Evolutionary conservation across 2,797 vertebrate genomes (phyloP).

Genomic region (Pseudopleuronectes americanus): DNA sequence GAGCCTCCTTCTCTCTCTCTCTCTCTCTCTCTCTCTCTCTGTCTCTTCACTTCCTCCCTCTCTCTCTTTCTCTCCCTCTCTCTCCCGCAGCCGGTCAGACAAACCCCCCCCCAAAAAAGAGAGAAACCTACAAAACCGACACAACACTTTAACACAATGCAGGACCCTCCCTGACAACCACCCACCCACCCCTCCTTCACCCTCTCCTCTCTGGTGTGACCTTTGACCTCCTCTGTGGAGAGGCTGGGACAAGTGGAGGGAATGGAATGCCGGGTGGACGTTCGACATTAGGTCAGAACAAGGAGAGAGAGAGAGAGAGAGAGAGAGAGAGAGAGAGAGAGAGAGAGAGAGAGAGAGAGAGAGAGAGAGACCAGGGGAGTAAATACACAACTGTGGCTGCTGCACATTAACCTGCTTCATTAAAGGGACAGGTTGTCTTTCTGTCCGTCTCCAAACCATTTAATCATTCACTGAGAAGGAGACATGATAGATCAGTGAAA

Average conservation of each 20-base stretch:
- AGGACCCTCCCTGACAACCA: conserved; percentile 10
- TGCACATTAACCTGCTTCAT: conserved; percentile 15
- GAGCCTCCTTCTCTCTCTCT: conserved; percentile 12
- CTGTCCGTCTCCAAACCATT: too few relatives aligned
- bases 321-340: conserved; percentile 3
- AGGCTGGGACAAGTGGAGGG: conserved; percentile 51
- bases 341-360: neutral
- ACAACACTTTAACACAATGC: conserved; percentile 2
- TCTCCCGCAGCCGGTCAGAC: neutral
- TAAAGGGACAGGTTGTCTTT: neutral
- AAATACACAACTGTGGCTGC: conserved; percentile 47
- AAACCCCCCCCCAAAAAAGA: neutral
- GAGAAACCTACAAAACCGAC: conserved; percentile 2
- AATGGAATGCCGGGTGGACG: conserved; percentile 61
- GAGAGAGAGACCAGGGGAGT: conserved; percentile 5
- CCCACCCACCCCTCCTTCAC: conserved; percentile 3
- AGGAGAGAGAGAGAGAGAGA: conserved; percentile 4
- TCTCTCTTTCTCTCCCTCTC: neutral
- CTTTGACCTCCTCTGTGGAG: conserved; percentile 66
- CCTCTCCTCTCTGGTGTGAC: conserved; percentile 44
- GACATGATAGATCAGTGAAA: too few relatives aligned
- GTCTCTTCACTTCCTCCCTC: neutral
- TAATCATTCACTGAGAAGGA: too few relatives aligned
- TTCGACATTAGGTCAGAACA: conserved; percentile 27
- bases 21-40: neutral